Conservation (phyloP, 2,888 invertebrate species). For the Amphipoea oculea region DNA sequence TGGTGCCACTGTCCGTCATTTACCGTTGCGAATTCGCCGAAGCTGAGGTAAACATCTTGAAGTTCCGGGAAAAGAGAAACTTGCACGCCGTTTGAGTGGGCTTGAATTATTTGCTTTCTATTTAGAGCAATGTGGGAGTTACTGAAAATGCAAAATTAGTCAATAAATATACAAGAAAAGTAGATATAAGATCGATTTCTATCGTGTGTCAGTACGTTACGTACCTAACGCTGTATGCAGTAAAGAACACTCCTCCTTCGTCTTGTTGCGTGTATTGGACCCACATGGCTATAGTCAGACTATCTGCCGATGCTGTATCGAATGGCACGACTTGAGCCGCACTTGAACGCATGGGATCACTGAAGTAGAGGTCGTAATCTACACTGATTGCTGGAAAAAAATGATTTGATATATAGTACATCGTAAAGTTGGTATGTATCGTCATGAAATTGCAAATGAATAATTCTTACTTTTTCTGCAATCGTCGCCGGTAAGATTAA, state of each 20-base stretch:
- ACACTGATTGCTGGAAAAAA: slow-evolving; percentile 96
- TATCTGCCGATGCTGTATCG: slow-evolving; percentile 93
- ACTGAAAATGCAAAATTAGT: slow-evolving; percentile 82
- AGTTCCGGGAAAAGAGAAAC: slow-evolving; percentile 96
- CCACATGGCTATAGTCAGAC: slow-evolving; percentile 98
- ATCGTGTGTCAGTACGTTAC: slow-evolving; percentile 10
- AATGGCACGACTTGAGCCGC: slow-evolving; percentile 98
- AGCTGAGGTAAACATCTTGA: slow-evolving; percentile 97
- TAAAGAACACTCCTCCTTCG: slow-evolving; percentile 98
- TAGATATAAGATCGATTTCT: neutral
- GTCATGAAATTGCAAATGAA: neutral
- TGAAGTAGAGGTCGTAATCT: slow-evolving; percentile 99
- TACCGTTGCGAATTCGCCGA: slow-evolving; percentile 97
- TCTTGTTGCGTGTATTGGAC: slow-evolving; percentile 98
- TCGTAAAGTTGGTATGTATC: neutral
- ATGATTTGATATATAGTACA: slow-evolving; percentile 24
- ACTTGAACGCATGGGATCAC: slow-evolving; percentile 96
- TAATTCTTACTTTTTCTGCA: slow-evolving; percentile 96
- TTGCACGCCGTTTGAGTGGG: slow-evolving; percentile 98
- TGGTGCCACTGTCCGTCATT: slow-evolving; percentile 99
- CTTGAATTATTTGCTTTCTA: slow-evolving; percentile 96
- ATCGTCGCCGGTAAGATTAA: slow-evolving; percentile 98
- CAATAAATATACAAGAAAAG: neutral
- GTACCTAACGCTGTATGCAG: slow-evolving; percentile 96
- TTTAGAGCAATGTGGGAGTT: slow-evolving; percentile 94